Conservation (phyloP, 2,113 vertebrate genomes). For the Hystrix cristata region DNA sequence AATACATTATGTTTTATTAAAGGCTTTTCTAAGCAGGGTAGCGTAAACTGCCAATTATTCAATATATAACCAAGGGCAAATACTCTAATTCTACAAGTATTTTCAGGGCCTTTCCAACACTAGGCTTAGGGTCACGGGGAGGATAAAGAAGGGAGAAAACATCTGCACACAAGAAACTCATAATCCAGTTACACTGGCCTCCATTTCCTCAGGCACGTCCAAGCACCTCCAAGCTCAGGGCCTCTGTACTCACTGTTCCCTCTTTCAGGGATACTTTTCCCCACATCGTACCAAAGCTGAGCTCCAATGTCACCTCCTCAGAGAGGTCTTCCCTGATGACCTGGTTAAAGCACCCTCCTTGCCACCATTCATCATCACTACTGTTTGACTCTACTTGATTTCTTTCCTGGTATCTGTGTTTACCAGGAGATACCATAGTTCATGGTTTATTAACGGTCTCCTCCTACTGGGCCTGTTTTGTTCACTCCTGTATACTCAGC, state of each 20-base stretch:
- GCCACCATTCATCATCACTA: neutral
- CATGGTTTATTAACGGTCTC: neutral
- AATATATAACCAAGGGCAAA: neutral
- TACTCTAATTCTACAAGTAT: neutral
- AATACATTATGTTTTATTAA: slow-evolving; percentile 46
- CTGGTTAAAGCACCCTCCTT: neutral
- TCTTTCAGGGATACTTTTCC: neutral
- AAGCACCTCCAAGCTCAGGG: slow-evolving; percentile 1
- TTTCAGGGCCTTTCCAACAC: slow-evolving; percentile 1
- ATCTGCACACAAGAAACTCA: neutral
- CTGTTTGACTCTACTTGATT: neutral
- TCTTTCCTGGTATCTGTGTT: neutral
- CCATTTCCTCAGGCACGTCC: slow-evolving; percentile 39
- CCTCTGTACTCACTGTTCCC: neutral
- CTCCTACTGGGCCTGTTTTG: neutral
- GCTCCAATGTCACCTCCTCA: neutral
- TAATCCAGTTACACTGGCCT: neutral
- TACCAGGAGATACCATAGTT: neutral
- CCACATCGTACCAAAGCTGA: neutral
- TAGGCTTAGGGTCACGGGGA: neutral
- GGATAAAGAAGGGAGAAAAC: neutral
- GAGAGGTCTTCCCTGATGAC: neutral
- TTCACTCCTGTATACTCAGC: neutral
- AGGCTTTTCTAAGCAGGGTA: slow-evolving; percentile 32
- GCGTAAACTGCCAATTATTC: neutral